phyloP scores from a whole-genome alignment of 2,113 vertebrate species.

The Megaleporinus macrocephalus region DNA sequence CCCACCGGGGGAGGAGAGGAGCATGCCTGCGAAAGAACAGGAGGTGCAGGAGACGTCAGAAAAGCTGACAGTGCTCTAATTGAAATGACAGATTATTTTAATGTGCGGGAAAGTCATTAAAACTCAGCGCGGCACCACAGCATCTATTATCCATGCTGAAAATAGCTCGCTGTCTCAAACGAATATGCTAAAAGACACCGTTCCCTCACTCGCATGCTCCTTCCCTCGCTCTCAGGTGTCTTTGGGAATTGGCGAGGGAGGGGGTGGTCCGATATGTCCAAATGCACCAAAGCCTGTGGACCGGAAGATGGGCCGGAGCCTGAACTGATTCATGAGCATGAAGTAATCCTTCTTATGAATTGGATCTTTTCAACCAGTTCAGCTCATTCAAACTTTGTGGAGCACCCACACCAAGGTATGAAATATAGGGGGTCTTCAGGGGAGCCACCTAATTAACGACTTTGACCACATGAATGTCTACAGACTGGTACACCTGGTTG shows the following conservation, averaged over 20 bases:
- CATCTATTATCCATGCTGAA: constrained; percentile 53
- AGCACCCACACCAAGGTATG: not conserved
- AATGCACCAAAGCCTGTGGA: not conserved
- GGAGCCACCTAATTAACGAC: too few species aligned
- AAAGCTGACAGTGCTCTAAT: constrained; percentile 80
- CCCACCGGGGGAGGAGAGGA: constrained; percentile 75
- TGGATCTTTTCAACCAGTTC: not conserved
- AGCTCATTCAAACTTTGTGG: not conserved
- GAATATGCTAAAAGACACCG: constrained; percentile 30
- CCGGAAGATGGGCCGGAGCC: not conserved
- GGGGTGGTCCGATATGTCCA: not conserved
- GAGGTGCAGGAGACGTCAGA: constrained; percentile 74
- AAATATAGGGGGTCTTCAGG: too few species aligned
- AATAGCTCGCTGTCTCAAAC: constrained; percentile 52
- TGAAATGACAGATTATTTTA: constrained; percentile 85
- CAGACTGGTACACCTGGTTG: too few species aligned
- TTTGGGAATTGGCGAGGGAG: constrained; percentile 8
- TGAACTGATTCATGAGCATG: not conserved
- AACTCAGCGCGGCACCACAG: constrained; percentile 61
- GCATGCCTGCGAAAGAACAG: constrained; percentile 46
- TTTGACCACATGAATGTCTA: too few species aligned
- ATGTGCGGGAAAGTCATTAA: constrained; percentile 83
- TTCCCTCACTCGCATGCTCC: constrained; percentile 13
- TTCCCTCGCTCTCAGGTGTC: constrained; percentile 10
- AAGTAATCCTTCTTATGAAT: not conserved